A percentile compares a stretch with the other conserved stretches of the same genome.
These are phyloP conservation scores for Acomys russatus DNA, from an alignment of 2,797 vertebrate genomes.

Conservation along the genomic window DNA sequence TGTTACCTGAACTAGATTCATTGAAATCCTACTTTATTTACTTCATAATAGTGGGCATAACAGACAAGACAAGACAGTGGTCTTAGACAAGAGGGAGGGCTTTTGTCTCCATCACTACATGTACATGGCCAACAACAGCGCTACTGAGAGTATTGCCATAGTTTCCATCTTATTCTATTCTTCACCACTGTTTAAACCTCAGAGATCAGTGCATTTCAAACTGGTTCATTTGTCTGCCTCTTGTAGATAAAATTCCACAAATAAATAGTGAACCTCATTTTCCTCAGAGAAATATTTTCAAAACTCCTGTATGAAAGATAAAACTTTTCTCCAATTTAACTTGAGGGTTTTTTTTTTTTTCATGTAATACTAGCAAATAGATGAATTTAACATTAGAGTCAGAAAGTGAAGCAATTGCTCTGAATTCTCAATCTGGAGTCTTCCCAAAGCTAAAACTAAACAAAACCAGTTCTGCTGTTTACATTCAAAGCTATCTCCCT, in stretches of 20 bases:
- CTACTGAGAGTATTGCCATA: neutral
- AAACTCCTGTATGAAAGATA: constrained; percentile 54
- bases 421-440: neutral
- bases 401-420: constrained; percentile 32
- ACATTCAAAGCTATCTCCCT: constrained; percentile 1
- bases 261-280: constrained; percentile 26
- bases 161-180: neutral
- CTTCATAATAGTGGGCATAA: constrained; percentile 26
- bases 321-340: constrained; percentile 19
- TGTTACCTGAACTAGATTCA: constrained; percentile 1
- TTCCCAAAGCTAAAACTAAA: constrained; percentile 15
- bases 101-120: neutral
- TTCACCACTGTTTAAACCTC: constrained; percentile 9
- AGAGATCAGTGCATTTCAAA: constrained; percentile 34
- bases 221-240: constrained; percentile 39
- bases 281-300: constrained; percentile 53
- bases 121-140: neutral
- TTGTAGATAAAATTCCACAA: constrained; percentile 57
- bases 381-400: constrained; percentile 10
- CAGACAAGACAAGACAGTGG: neutral
- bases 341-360: too few species aligned
- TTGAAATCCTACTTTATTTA: constrained; percentile 56
- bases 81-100: neutral
- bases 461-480: neutral
- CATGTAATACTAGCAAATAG: constrained; percentile 17